Base-by-base conservation (phyloP, 2,888 invertebrate genomes). In the Leptothorax acervorum region DNA sequence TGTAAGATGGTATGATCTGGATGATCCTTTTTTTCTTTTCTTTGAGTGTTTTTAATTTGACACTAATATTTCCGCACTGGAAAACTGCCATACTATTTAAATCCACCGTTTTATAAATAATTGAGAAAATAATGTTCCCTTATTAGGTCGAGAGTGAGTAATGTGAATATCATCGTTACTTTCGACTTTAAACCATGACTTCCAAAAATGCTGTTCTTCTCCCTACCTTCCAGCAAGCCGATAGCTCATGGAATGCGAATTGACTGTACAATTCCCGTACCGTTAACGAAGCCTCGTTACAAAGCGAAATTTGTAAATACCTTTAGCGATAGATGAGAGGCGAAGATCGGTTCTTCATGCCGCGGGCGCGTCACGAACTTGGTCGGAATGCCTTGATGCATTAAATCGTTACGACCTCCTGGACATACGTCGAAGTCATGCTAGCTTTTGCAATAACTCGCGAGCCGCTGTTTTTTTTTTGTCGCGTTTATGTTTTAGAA, bases 221-320 rank as follows among this genome's bases (percentile, higher is more conserved):
- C 15, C 1, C 18, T n/a, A 28, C 18, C 3, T 39, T 5, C 3
- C n/a, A 23, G 23, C 23, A 12, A 79, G 62, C 66, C 70, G 74
- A 84, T 88, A 86, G 82, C 76, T 83, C 79, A 65, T 45, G 84
- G 87, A 86, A 89, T 90, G 76, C 78, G 39, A 83, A 85, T 88
- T 81, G 83, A 76, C 79, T 83, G 75, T 57, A 23, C 75, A 79
- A 86, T 83, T 71, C 48, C 65, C 82, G 86, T 89, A 86, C 86
- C 86, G 89, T 89, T 86, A 89, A 89, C 86, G 85, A 89, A 86
- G 85, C 75, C 85, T 89, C 86, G 70, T 85, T 89, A 68, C 31
- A 88, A 53, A 86, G 53, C 31, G 5, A 68, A 48, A 31, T 68
- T 89, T 85, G 83, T 87, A 86, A 86, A 89, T 87, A 70, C 82